Evolutionary conservation across 2,888 invertebrate genomes (phyloP).

Genomic region (Macropis europaea): DNA sequence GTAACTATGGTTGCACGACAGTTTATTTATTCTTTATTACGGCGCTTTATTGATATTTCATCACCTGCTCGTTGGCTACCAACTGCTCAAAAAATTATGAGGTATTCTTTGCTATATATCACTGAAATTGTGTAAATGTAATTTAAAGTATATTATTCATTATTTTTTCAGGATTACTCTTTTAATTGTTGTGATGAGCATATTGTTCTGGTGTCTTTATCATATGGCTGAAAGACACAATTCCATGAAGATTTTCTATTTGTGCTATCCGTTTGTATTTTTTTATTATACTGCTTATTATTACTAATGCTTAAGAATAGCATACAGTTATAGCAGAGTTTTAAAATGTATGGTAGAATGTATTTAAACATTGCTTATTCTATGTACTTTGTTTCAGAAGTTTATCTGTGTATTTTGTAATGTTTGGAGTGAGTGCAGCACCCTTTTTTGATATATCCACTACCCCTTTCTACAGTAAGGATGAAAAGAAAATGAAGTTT

Average conservation of each 20-base stretch:
- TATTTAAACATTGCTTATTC: constrained; percentile 8
- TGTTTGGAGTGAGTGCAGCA: constrained; percentile 89
- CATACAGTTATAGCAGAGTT: too few relatives aligned
- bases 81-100: constrained; percentile 76
- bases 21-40: constrained; percentile 85
- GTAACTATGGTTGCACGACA: constrained; percentile 89
- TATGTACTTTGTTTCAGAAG: constrained; percentile 79
- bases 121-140: constrained; percentile 5
- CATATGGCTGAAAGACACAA: constrained; percentile 88
- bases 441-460: constrained; percentile 87
- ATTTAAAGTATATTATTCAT: constrained; percentile 55
- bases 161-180: constrained; percentile 83
- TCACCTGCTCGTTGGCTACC: constrained; percentile 79
- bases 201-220: constrained; percentile 86
- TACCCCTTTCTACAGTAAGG: constrained; percentile 75
- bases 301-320: too few relatives aligned
- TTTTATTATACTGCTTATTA: constrained; percentile 11
- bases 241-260: constrained; percentile 89
- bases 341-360: too few relatives aligned
- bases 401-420: constrained; percentile 87
- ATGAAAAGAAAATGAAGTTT: constrained; percentile 76
- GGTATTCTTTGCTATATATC: constrained; percentile 82
- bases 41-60: constrained; percentile 81
- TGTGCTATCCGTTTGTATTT: constrained; percentile 94
- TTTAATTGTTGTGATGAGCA: constrained; percentile 83